Base-by-base conservation (phyloP, 2,888 invertebrate species). In the Philhelius pedissequus region DNA sequence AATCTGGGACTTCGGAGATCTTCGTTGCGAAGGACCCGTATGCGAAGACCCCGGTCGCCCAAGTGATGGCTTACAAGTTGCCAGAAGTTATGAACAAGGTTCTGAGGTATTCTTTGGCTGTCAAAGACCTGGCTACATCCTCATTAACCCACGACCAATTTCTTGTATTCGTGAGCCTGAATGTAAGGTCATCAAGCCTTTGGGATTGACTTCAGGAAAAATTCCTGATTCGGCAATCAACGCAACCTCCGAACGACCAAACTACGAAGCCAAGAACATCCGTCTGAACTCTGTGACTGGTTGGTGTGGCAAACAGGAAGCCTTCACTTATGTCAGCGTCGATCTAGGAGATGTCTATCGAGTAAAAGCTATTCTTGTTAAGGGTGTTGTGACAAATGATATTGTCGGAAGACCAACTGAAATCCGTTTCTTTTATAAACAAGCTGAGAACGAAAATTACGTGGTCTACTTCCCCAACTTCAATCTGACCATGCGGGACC, bases 391-490 rank as follows among this genome's bases (percentile, higher is more conserved):
- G 1, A 98, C 98, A 0, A 97, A 97, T 87, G 98, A 98, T 88
- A 97, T 98, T 84, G 98, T 98, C 1, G 98, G 98, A 60, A 94
- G 98, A 82, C 98, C 98, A 2, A 98, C 98, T 0, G 98, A 98
- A 93, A 97, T 99, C 82, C 94, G 98, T 87, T 97, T 99, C 92
- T 99, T 99, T 93, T 98, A 98, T 91, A 99, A 99, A 91, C 97
- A 97, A 92, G 94, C 97, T 22, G 98, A 97, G 91, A 95, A 94
- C 88, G 98, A 98, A 89, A 98, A 98, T 90, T 98, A 98, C 89
- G 98, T 98, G 4, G 98, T 98, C 0, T 98, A 98, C 89, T 98
- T 98, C 93, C 98, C 98, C 58, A 98, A 98, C 90, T 98, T 98
- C 90, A 98, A 98, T 91, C 92, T 98, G 56, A 98, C 98, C 0